Evolutionary conservation across 2,113 vertebrate species (phyloP), one percentile per base, ranked within the genome.

Genomic region (Lichenostomus cassidix): DNA sequence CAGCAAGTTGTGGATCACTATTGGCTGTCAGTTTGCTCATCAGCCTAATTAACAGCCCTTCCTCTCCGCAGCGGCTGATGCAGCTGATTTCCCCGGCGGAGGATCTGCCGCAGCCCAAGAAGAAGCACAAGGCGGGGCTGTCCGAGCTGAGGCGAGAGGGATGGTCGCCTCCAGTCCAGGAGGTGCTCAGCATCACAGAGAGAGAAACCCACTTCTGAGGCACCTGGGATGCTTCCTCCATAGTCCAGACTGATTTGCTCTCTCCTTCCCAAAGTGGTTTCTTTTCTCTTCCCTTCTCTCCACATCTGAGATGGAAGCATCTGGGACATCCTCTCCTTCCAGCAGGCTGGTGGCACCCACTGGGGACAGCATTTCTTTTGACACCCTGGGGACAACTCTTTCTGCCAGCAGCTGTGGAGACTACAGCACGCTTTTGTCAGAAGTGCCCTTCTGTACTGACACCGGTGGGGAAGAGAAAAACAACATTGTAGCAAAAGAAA

Each of bases 171-270:
- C 87, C 87, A 0, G 5, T 20, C 24, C 97, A 70, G 77, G 96
- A 97, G 71, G 88, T 96, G 39, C 92, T 98, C 33, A 88, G 96
- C 56, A 67, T 58, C 37, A 95, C 84, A 24, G 97, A 98, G 93
- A 98, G 97, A 91, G 98, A 98, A 97, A 98, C 98, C 0, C 85
- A 96, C 47, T 94, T 98, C 84, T 98, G 71, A 96, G 63, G 35
- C 33, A 55, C 29, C 0, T 3, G 14, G 44, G 31, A 74, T 16
- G 50, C 37, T 53, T 31, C 41, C 67, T 83, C 28, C 27, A 21
- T 39, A 28, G 37, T 27, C 50, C 2, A 5, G 73, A 87, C 69
- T 70, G 81, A n/a, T 78, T 41, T 1, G 6, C 73, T 68, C 63
- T 91, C 75, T 87, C n/a, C 42, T 95, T 94, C 35, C 47, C 6